These are phyloP conservation scores for Villa cingulata DNA, from an alignment of 2,888 invertebrate genomes.

Conservation along the genomic window DNA sequence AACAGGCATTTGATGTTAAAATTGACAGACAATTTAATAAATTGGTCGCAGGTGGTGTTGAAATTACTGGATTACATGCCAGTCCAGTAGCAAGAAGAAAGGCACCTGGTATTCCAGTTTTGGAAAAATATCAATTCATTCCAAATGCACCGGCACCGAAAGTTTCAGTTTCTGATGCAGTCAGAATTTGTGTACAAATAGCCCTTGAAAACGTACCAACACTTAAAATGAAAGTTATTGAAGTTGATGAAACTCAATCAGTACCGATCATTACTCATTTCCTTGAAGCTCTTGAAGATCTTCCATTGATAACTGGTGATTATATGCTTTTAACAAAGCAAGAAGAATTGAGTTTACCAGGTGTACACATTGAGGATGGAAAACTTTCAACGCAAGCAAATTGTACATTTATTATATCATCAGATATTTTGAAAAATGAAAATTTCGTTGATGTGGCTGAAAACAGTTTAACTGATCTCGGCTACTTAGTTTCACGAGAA, in stretches of 20 bases:
- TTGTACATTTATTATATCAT: conserved; percentile 26
- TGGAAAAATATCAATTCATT: conserved; percentile 62
- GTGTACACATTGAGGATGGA: conserved; percentile 47
- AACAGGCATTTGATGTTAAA: conserved; percentile 27
- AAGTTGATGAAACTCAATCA: conserved; percentile 40
- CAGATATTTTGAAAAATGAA: conserved; percentile 18
- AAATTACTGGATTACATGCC: conserved; percentile 62
- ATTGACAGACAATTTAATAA: conserved; percentile 24
- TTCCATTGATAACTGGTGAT: conserved; percentile 56
- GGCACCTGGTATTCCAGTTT: conserved; percentile 56
- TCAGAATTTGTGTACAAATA: conserved; percentile 52
- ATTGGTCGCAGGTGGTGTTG: conserved; percentile 57
- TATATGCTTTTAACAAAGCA: conserved; percentile 39
- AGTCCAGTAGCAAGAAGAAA: conserved; percentile 56
- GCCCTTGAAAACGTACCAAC: conserved; percentile 55
- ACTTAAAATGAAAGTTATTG: conserved; percentile 47
- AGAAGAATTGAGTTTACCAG: conserved; percentile 31
- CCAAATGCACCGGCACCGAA: conserved; percentile 40
- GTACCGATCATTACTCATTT: conserved; percentile 43
- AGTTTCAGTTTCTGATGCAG: conserved; percentile 35
- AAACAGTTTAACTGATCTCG: conserved; percentile 42
- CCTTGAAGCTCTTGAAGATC: conserved; percentile 46
- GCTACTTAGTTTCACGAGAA: conserved; percentile 49
- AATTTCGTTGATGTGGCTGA: conserved; percentile 36
- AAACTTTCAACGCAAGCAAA: conserved; percentile 37